Percentiles rank a stretch among this genome's conserved stretches.
Evolutionary conservation across 2,113 vertebrate species (phyloP).

Genomic region (Leptocoma aspasia): DNA sequence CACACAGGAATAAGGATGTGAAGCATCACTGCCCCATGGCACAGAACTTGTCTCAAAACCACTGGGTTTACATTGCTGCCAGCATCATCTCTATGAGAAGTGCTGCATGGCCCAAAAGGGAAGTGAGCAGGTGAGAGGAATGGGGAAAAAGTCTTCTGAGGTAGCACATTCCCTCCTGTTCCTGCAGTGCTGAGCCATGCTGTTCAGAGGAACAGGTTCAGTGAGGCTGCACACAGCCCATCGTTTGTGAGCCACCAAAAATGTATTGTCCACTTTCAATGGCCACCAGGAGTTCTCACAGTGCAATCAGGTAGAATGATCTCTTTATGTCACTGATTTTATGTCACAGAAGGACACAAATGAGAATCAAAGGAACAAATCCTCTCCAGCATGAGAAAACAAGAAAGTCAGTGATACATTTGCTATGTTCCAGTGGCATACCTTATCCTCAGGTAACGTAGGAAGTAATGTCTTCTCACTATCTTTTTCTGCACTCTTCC

Average conservation of each 20-base stretch:
- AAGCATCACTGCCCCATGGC: neutral
- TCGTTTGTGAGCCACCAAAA: neutral
- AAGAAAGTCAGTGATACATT: neutral
- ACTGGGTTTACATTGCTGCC: neutral
- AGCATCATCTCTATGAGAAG: neutral
- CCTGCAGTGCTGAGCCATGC: neutral
- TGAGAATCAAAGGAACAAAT: neutral
- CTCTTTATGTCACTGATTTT: neutral
- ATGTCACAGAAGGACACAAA: neutral
- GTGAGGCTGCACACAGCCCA: neutral
- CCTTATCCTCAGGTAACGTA: fast-evolving
- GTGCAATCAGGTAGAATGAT: neutral
- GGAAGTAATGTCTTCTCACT: neutral
- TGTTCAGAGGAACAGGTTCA: neutral
- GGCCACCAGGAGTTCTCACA: neutral
- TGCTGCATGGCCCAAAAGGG: neutral
- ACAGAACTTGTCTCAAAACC: neutral
- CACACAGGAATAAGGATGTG: neutral
- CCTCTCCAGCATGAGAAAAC: neutral
- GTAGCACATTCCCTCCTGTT: neutral
- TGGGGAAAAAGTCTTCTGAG: neutral
- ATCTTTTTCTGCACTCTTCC: neutral
- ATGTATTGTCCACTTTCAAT: neutral
- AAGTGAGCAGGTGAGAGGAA: neutral
- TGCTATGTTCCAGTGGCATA: neutral